phyloP scores from a whole-genome alignment of 2,888 invertebrate species.

The Ptychoptera contaminata region DNA sequence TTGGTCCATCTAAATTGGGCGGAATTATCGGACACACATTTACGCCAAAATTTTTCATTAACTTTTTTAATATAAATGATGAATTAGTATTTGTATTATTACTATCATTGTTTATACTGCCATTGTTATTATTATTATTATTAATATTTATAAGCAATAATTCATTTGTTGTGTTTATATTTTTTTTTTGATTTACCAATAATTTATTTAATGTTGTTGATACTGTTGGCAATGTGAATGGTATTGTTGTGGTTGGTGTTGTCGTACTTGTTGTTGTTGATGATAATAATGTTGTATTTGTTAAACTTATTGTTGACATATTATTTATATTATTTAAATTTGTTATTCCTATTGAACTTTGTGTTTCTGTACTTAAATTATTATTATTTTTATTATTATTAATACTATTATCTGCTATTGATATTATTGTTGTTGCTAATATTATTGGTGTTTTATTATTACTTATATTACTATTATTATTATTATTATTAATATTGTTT shows the following conservation, averaged over 20 bases:
- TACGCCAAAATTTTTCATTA: conserved; percentile 12
- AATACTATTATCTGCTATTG: not conserved
- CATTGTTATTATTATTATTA: not conserved
- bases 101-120: not conserved
- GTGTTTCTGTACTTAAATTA: not conserved
- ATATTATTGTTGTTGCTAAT: not conserved
- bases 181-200: not conserved
- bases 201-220: no score
- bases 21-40: conserved; percentile 41
- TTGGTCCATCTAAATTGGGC: conserved; percentile 51
- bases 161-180: not conserved
- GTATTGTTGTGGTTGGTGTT: not conserved
- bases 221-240: not conserved
- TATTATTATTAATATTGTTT: conserved; percentile 4
- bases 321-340: not conserved
- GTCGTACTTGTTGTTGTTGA: not conserved
- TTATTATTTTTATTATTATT: not conserved
- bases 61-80: conserved; percentile 5
- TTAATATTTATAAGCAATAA: not conserved
- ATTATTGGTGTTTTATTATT: not conserved
- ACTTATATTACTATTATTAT: not conserved
- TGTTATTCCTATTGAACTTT: not conserved
- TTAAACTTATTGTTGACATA: conserved; percentile 5
- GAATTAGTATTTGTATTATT: conserved; percentile 3
- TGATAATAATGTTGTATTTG: conserved; percentile 2